Percentiles rank a stretch among this genome's conserved stretches.
Evolutionary conservation across 2,888 invertebrate species (phyloP).

Genomic region (Sphaerophoria rueppellii): DNA sequence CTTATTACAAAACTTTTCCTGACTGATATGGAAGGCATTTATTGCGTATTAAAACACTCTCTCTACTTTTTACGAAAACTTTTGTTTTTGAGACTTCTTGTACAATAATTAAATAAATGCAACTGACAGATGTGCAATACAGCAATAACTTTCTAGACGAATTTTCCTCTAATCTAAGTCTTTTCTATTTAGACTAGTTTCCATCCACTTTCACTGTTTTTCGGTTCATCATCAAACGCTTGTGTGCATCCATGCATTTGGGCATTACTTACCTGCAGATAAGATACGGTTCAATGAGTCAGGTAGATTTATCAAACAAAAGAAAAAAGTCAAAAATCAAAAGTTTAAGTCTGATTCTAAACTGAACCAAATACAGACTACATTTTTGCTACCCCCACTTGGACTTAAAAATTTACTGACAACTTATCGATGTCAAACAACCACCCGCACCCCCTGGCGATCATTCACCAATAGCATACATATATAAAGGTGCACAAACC

Average conservation of each 20-base stretch:
- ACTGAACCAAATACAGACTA: constrained; percentile 18
- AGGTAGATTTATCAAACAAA: neutral
- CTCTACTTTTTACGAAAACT: too few relatives aligned
- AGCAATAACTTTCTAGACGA: constrained; percentile 18
- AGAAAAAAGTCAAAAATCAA: neutral
- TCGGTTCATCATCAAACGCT: constrained; percentile 6
- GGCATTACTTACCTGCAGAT: neutral
- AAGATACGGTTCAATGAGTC: neutral
- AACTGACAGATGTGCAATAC: neutral
- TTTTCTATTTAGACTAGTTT: constrained; percentile 2
- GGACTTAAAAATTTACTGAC: neutral
- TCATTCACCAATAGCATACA: neutral
- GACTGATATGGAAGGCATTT: too few relatives aligned
- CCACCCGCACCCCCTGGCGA: constrained; percentile 44
- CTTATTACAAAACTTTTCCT: too few relatives aligned
- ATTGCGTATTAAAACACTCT: too few relatives aligned
- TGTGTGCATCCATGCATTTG: constrained; percentile 1
- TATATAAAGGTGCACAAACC: constrained; percentile 43
- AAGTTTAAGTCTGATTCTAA: neutral
- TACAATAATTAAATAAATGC: neutral
- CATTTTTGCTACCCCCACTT: neutral
- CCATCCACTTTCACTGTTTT: constrained; percentile 23
- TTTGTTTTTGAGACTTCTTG: neutral
- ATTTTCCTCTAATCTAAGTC: neutral
- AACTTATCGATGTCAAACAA: neutral